Evolutionary conservation across 1,140 invertebrate genomes (phyloP), one percentile per base, ranked within the genome.

Genomic region (Aphaenogaster rudis): DNA sequence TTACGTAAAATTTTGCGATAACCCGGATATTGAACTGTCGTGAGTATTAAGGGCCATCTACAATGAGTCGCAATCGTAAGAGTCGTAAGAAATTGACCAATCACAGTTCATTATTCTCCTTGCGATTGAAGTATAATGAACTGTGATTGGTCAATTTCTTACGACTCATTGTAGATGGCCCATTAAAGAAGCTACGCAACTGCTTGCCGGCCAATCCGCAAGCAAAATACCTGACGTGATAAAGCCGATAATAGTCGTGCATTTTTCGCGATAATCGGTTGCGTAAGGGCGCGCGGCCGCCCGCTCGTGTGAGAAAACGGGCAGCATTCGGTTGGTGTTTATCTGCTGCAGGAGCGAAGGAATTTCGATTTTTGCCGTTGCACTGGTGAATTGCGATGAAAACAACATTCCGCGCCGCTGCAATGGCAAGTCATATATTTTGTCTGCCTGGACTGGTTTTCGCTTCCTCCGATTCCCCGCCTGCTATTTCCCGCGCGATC

Each of bases 321-420:
- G 13, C 42, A 36, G 63, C n/a, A 8, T 39, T 66, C 42, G 54
- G 50, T 8, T 42, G 61, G 7, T 82, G 54, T 84, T 84, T 84
- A 84, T 76, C 42, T 45, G 21, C 28, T 61, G 80, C 54, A 48
- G 33, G 39, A 61, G 36, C 69, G 54, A 61, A 84, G 42, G 42
- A 84, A 84, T 84, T 61, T 74, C 54, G 69, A 84, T 76, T 74
- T 81, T 76, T 84, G 50, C 42, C 64, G 50, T 21, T 42, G 66
- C 42, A 13, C 42, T 21, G 39, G 66, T 61, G 80, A 84, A 84
- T 84, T 84, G 80, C 80, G 80, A 84, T 74, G 80, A 84, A 84
- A 84, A 84, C 80, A 84, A 74, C 80, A 76, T 84, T 84, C 80
- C 80, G 33, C 42, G 69, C 42, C 21, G 45, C n/a, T 72, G 52